Base-by-base conservation (phyloP, 1,140 invertebrate species). In the Ceratitis capitata region DNA sequence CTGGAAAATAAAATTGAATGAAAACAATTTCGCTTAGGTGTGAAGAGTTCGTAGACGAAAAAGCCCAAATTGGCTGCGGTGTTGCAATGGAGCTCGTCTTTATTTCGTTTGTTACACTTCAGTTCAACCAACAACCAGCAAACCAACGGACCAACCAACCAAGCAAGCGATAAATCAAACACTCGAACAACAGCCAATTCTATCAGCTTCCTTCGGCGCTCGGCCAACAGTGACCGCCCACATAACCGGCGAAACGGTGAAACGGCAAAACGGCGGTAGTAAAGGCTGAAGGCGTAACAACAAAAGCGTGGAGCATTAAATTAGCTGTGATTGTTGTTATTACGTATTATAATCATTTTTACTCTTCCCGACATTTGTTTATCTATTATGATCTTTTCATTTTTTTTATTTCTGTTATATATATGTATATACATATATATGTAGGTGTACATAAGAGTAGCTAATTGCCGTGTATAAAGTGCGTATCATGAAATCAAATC, bases 401-500 rank as follows among this genome's bases (percentile, higher is more conserved):
- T 53, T 53, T 53, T 53, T 53, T 19, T 53, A 4, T 19, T 53
- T 53, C n/a, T n/a, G n/a, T n/a, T n/a, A n/a, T n/a, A n/a, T n/a
- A n/a, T n/a, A n/a, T n/a, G n/a, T n/a, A n/a, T n/a, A n/a, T n/a
- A n/a, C n/a, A n/a, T n/a, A n/a, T n/a, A n/a, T n/a, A n/a, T n/a
- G n/a, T n/a, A n/a, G n/a, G n/a, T n/a, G n/a, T n/a, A 5, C 23
- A 56, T 32, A 35, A 69, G 61, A 19, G 32, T 69, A 32, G 61
- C 61, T 69, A 69, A 69, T 69, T 69, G 29, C 16, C 61, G 61
- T 69, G 61, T 32, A 32, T 69, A 35, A 69, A 69, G 61, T 39
- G 61, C 61, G 61, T 35, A 69, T 69, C 32, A 69, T 69, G 61
- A n/a, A 69, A 69, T 61, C 58, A 61, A 69, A 69, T 32, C n/a